A percentile compares a stretch with the other conserved stretches of the same genome.
Conservation (phyloP, 2,888 invertebrate species). For the Drosophila mayaguana region DNA sequence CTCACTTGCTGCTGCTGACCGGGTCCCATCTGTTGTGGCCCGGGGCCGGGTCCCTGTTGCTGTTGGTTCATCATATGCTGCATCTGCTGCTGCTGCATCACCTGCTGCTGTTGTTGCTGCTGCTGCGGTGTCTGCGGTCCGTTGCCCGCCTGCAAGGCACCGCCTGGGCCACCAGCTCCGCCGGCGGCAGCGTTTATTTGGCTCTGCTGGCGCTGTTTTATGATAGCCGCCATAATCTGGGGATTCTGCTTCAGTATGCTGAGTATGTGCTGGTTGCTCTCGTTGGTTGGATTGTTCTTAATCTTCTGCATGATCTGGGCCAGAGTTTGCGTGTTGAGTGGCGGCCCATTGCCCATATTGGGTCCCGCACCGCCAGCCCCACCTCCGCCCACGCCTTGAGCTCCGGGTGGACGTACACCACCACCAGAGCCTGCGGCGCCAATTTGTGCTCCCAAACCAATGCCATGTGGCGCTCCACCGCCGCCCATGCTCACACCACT, state of each 20-base stretch:
- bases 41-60: conserved; percentile 81
- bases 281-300: conserved; percentile 94
- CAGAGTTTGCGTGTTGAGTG: conserved; percentile 88
- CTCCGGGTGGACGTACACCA: conserved; percentile 84
- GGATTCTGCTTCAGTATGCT: conserved; percentile 97
- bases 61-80: conserved; percentile 84
- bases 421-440: conserved; percentile 63
- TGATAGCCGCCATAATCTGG: conserved; percentile 97
- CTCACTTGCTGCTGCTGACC: conserved; percentile 71
- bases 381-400: conserved; percentile 81
- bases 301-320: conserved; percentile 96
- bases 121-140: conserved; percentile 71
- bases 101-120: conserved; percentile 80
- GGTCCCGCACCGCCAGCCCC: conserved; percentile 67
- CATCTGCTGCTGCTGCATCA: conserved; percentile 87
- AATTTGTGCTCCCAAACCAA: conserved; percentile 73
- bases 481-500: conserved; percentile 75
- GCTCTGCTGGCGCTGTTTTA: conserved; percentile 92
- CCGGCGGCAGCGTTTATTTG: conserved; percentile 81
- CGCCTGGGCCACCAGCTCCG: conserved; percentile 60
- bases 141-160: conserved; percentile 72
- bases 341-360: conserved; percentile 79
- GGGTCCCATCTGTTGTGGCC: conserved; percentile 83
- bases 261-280: conserved; percentile 95
- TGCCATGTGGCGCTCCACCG: conserved; percentile 58